A percentile compares a stretch with the other conserved stretches of the same genome.
Conservation (phyloP, 2,797 vertebrate genomes). For the Eremophila alpestris region DNA sequence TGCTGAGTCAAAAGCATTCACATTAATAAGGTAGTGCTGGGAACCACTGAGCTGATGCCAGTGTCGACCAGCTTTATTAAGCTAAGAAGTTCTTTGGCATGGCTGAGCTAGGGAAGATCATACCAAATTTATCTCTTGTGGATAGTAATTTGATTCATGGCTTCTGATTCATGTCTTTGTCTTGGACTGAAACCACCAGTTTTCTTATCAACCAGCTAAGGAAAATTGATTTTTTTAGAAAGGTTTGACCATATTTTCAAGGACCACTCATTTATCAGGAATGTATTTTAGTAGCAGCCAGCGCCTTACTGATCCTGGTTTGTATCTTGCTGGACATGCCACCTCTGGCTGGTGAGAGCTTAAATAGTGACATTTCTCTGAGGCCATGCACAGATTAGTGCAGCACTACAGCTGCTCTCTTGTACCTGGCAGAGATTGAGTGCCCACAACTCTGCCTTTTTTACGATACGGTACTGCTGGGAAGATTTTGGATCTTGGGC, state of each 20-base stretch:
- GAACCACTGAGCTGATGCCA: constrained; percentile 67
- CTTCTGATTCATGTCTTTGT: constrained; percentile 40
- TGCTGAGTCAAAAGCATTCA: constrained; percentile 70
- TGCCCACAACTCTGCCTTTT: background rate
- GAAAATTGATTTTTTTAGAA: constrained; percentile 19
- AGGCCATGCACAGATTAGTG: background rate
- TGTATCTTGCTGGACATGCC: background rate
- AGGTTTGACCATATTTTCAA: background rate
- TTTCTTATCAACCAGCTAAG: constrained; percentile 27
- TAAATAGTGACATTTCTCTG: background rate
- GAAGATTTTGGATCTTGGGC: background rate
- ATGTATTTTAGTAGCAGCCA: background rate
- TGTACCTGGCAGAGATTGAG: background rate
- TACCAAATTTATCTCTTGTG: constrained; percentile 53
- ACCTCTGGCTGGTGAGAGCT: background rate
- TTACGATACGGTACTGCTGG: background rate
- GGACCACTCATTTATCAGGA: background rate
- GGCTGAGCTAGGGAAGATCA: constrained; percentile 19
- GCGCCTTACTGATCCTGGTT: background rate
- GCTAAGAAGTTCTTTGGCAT: constrained; percentile 62
- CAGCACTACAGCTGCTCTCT: background rate
- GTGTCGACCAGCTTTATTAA: constrained; percentile 43
- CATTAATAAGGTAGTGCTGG: constrained; percentile 64
- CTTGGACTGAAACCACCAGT: constrained; percentile 29
- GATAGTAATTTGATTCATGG: constrained; percentile 51